phyloP scores from a whole-genome alignment of 1,140 invertebrate species.

The Anadara kagoshimensis region DNA sequence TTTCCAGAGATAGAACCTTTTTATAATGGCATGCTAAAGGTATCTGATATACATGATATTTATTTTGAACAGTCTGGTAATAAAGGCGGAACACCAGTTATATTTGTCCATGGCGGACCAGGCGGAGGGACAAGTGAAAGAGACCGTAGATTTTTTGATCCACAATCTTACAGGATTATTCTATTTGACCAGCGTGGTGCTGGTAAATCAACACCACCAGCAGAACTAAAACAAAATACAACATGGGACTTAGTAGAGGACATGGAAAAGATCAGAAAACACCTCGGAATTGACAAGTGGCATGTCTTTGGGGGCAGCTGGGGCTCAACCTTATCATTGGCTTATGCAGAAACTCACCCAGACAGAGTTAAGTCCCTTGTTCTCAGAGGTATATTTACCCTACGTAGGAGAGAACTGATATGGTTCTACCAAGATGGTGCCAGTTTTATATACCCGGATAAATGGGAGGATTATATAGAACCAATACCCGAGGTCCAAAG shows the following conservation, averaged over 20 bases:
- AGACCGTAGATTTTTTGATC: slow-evolving; percentile 71
- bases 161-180: slow-evolving; percentile 67
- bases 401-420: slow-evolving; percentile 67
- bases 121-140: slow-evolving; percentile 63
- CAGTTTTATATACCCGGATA: slow-evolving; percentile 68
- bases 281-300: slow-evolving; percentile 70
- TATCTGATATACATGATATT: slow-evolving; percentile 68
- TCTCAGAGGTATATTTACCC: slow-evolving; percentile 70
- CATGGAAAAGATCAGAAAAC: slow-evolving; percentile 69
- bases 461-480: slow-evolving; percentile 68
- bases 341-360: slow-evolving; percentile 70
- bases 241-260: slow-evolving; percentile 72
- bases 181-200: slow-evolving; percentile 72
- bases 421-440: slow-evolving; percentile 74
- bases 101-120: slow-evolving; percentile 72
- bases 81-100: slow-evolving; percentile 67
- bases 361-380: slow-evolving; percentile 68
- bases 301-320: slow-evolving; percentile 73
- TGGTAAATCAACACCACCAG: slow-evolving; percentile 69
- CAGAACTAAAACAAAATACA: slow-evolving; percentile 69
- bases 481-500: slow-evolving; percentile 71
- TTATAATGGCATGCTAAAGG: slow-evolving; percentile 59
- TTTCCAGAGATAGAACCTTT: slow-evolving; percentile 69
- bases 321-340: slow-evolving; percentile 70
- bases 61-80: slow-evolving; percentile 72